Base-by-base conservation (phyloP, 2,113 vertebrate species). In the Syngnathus scovelli region DNA sequence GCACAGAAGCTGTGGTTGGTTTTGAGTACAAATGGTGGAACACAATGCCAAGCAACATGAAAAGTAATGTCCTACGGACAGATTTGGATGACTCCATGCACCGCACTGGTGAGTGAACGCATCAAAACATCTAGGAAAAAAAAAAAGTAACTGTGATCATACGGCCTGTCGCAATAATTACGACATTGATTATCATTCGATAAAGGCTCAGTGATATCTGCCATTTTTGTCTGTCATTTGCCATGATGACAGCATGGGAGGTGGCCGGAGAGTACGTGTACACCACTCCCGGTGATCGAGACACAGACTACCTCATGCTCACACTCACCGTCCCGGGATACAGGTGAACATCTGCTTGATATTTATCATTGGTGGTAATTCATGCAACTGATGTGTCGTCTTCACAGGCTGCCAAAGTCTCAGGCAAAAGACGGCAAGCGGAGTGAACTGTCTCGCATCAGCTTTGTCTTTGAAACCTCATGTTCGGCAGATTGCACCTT, bases 21-120 rank as follows among this genome's bases (percentile, higher is more conserved):
- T 92, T 95, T 43, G 94, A 98, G 80, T 99, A 98, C 90, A 98
- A 98, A 70, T 99, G 97, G 97, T 99, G 97, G 97, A 96, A 97
- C 75, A 91, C 13, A 0, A 86, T 98, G 87, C 97, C 97, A 7
- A 69, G 87, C 37, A 95, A 96, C 92, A 97, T 98, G 95, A 93
- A 89, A 83, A 98, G 91, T 0, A 89, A 90, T 0, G 89, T 95
- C 67, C 91, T 92, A 78, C 93, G 86, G 6, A 88, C 85, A 69
- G 87, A 91, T 78, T 94, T 90, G 83, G 92, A 92, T 0, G 86
- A 93, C 80, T 93, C 91, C 52, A 89, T 94, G 62, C 91, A 85
- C 56, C 91, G 77, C 78, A 92, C 92, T 73, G 96, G 97, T 98
- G 85, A 81, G 61, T 1, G 9, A 48, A 27, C 38, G 6, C 19